phyloP scores from a whole-genome alignment of 2,113 vertebrate species.

The Sarotherodon lohbergeri region DNA sequence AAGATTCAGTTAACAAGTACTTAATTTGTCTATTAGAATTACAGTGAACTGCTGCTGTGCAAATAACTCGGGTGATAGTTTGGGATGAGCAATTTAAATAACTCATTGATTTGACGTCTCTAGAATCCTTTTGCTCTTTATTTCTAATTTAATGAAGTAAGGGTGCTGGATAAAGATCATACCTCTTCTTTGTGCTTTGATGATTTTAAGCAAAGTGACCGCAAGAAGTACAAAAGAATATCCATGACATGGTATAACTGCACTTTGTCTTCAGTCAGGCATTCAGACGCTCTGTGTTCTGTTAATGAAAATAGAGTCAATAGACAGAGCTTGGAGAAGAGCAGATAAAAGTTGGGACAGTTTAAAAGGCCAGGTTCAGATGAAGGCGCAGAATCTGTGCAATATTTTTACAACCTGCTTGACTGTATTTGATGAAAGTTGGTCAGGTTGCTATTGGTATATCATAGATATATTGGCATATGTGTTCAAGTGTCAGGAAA shows the following conservation, averaged over 20 bases:
- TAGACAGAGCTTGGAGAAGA: not conserved
- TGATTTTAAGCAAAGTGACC: slow-evolving; percentile 33
- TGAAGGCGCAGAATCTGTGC: not conserved
- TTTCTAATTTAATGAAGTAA: slow-evolving; percentile 40
- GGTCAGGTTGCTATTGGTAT: not conserved
- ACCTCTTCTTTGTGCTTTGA: slow-evolving; percentile 29
- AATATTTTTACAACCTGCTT: not conserved
- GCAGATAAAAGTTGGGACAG: not conserved
- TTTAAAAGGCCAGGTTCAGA: not conserved
- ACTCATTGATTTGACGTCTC: slow-evolving; percentile 32
- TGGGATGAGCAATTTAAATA: slow-evolving; percentile 38
- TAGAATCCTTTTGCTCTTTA: slow-evolving; percentile 19
- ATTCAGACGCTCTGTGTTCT: not conserved
- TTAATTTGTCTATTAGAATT: slow-evolving; percentile 10
- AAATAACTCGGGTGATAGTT: slow-evolving; percentile 5
- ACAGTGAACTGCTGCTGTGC: slow-evolving; percentile 13
- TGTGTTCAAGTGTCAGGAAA: not conserved
- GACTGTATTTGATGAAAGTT: not conserved
- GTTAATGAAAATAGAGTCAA: not conserved
- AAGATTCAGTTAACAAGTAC: slow-evolving; percentile 2
- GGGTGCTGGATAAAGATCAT: not conserved
- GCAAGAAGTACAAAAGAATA: slow-evolving; percentile 3
- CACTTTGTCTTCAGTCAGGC: slow-evolving; percentile 8
- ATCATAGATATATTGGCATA: not conserved
- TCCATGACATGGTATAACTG: not conserved